A percentile compares a stretch with the other conserved stretches of the same genome.
phyloP scores from a whole-genome alignment of 2,797 vertebrate genomes.

The Cichlasoma orientale region DNA sequence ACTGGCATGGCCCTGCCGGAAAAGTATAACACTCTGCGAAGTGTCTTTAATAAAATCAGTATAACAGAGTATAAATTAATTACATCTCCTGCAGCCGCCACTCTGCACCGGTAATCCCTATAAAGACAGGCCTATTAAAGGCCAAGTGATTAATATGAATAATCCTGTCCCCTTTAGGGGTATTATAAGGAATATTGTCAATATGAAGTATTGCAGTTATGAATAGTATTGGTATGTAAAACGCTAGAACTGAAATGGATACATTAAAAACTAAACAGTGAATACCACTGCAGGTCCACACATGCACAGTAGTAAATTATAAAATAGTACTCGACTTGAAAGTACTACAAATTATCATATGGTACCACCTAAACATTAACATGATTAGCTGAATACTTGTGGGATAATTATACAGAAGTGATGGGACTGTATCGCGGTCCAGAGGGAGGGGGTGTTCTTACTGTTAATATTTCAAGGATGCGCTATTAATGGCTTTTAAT shows the following conservation, averaged over 20 bases:
- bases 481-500: constrained; percentile 85
- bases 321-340: not conserved
- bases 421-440: constrained; percentile 5
- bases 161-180: constrained; percentile 3
- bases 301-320: not conserved
- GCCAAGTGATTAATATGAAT: not conserved
- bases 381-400: constrained; percentile 4
- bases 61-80: not conserved
- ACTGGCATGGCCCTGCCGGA: constrained; percentile 78
- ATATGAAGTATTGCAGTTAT: not conserved
- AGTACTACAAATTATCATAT: not conserved
- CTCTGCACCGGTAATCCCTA: not conserved
- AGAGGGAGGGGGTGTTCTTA: constrained; percentile 77
- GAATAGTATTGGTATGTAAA: not conserved
- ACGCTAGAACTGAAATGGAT: not conserved
- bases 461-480: constrained; percentile 92
- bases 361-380: constrained; percentile 3
- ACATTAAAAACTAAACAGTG: not conserved
- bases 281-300: not conserved
- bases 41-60: not conserved
- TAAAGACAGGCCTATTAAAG: not conserved
- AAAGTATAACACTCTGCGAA: not conserved
- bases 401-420: constrained; percentile 1
- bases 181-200: constrained; percentile 2
- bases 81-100: not conserved